phyloP scores from a whole-genome alignment of 35 echinoderm and acorn worm species.

The Heliocidaris tuberculata region DNA sequence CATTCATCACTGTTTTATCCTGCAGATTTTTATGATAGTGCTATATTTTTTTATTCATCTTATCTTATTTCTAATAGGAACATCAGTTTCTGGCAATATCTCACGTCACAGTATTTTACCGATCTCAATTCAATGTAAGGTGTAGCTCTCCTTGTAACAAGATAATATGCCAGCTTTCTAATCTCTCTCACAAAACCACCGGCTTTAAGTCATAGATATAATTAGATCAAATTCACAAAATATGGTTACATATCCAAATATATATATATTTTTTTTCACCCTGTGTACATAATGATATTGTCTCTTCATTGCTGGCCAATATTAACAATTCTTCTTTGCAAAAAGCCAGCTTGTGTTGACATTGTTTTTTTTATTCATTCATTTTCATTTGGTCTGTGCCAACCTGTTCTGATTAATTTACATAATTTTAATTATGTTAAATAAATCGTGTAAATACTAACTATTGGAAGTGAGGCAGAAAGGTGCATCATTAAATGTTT shows the following conservation, averaged over 20 bases:
- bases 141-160: not conserved
- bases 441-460: not conserved
- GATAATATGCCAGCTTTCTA: not conserved
- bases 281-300: not conserved
- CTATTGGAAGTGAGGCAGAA: not conserved
- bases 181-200: not conserved
- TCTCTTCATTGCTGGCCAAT: not conserved
- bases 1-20: not conserved
- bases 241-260: not conserved
- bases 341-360: not conserved
- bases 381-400: not conserved
- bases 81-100: slow-evolving; percentile 28
- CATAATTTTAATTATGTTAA: not conserved
- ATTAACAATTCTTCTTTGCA: not conserved
- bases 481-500: not conserved
- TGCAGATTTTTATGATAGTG: not conserved
- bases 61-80: slow-evolving; percentile 26
- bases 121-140: slow-evolving; percentile 16
- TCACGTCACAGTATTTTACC: slow-evolving; percentile 44
- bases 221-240: not conserved
- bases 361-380: too few relatives aligned
- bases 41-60: not conserved
- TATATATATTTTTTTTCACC: not conserved
- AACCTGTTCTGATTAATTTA: not conserved
- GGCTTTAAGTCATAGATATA: not conserved